These are phyloP conservation scores for Cyanoramphus novaezelandiae DNA, from an alignment of 2,113 vertebrate species.

Conservation along the genomic window DNA sequence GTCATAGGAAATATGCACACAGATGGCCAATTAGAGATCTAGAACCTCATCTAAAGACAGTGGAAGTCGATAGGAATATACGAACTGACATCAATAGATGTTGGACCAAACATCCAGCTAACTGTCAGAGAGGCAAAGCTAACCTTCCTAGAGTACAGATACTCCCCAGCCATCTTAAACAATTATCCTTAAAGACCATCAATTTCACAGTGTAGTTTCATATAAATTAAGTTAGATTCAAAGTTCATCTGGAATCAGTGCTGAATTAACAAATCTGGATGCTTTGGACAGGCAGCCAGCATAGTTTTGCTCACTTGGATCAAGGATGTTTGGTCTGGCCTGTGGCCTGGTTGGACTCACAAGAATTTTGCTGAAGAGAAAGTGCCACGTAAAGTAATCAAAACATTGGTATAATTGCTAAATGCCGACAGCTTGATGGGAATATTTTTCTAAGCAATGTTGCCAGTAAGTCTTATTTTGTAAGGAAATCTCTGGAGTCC, in stretches of 20 bases:
- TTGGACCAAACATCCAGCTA: not conserved
- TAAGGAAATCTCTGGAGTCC: not conserved
- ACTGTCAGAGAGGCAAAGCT: not conserved
- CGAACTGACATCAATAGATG: not conserved
- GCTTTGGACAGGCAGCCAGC: not conserved
- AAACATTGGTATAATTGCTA: not conserved
- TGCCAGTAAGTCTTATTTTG: not conserved
- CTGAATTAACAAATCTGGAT: not conserved
- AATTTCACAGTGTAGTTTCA: not conserved
- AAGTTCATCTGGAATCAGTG: not conserved
- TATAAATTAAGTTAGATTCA: not conserved
- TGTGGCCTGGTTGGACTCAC: rapidly evolving
- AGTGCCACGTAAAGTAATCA: not conserved
- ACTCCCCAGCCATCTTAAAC: not conserved
- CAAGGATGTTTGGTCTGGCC: not conserved
- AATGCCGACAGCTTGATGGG: not conserved
- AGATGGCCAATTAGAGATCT: not conserved
- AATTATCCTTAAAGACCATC: not conserved
- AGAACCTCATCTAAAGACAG: not conserved
- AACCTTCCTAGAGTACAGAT: not conserved
- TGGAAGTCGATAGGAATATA: not conserved
- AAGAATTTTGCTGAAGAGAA: not conserved
- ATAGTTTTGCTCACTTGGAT: not conserved
- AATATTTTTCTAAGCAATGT: not conserved
- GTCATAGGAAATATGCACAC: rapidly evolving